These are phyloP conservation scores for Ammodytes marinus DNA, from an alignment of 2,113 vertebrate species.

Conservation along the genomic window DNA sequence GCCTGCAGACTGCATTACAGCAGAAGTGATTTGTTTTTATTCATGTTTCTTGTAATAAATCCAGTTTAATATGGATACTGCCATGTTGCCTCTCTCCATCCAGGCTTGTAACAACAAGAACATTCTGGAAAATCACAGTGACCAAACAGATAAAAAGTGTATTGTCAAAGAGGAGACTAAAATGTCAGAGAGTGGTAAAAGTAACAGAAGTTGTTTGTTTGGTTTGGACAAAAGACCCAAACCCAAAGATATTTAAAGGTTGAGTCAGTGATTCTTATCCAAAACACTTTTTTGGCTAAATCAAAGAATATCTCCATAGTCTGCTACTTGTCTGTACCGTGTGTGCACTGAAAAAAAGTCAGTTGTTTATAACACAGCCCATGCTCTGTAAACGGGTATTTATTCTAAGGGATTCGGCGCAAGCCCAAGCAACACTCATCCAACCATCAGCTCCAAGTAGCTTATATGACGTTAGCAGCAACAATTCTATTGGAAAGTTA, in stretches of 20 bases:
- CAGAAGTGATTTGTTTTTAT: neutral
- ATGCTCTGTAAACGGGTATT: too few relatives aligned
- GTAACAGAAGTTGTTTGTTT: neutral
- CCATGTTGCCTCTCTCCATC: neutral
- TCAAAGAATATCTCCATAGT: too few relatives aligned
- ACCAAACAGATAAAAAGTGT: neutral
- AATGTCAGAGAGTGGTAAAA: neutral
- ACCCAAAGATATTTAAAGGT: neutral
- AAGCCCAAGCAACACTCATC: too few relatives aligned
- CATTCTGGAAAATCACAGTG: neutral
- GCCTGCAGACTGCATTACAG: neutral
- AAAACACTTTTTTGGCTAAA: too few relatives aligned
- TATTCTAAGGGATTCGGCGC: too few relatives aligned
- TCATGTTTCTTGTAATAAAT: neutral
- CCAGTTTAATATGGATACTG: neutral
- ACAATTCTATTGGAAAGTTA: too few relatives aligned
- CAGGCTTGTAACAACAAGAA: neutral
- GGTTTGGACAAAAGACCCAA: neutral
- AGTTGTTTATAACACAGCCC: too few relatives aligned
- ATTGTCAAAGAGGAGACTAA: neutral
- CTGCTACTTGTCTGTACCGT: too few relatives aligned
- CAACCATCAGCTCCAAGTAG: too few relatives aligned
- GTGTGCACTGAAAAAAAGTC: too few relatives aligned
- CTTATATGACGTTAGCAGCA: too few relatives aligned
- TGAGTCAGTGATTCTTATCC: too few relatives aligned